Evolutionary conservation across 2,797 vertebrate genomes (phyloP), one percentile per base, ranked within the genome.

Genomic region (Steatocranus sp.): DNA sequence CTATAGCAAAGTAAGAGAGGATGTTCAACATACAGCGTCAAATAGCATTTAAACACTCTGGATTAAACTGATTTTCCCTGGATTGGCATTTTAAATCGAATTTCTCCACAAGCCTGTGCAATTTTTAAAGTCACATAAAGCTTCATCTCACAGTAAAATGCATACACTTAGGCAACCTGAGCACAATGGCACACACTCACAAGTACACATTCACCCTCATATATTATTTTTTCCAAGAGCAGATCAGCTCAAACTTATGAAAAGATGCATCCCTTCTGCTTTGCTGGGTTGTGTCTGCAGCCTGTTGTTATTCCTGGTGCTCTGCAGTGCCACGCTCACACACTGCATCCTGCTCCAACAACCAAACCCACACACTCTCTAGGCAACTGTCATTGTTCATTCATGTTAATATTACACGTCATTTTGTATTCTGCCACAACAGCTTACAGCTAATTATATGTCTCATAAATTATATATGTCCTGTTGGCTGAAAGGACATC

Each of bases 371-470:
- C 88, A 63, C 84, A 74, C 86, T 54, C 89, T 87, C 63, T 10
- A 88, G 88, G 90, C 88, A 83, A 90, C 88, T 91, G 93, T 91
- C 93, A 92, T 86, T 87, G 68, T 84, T 90, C 91, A 92, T 91
- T 91, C 89, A 84, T 89, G 91, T 91, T 94, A 89, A 94, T 89
- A 91, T 87, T 76, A 91, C 89, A 88, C 88, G 89, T 92, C 87
- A 92, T 91, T 94, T 92, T 93, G 90, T 83, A 93, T 94, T 89
- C 92, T 89, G 91, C 86, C 92, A 91, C 85, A 91, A 91, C 89
- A 92, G 90, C 91, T 93, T 92, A 92, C 88, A 92, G 92, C 93
- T 92, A 92, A 94, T 93, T 93, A 92, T 89, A 80, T 87, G 84
- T 85, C 89, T 89, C 87, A 91, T 93, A 91, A 92, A 93, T 94